A percentile compares a stretch with the other conserved stretches of the same genome.
phyloP scores from a whole-genome alignment of 2,888 invertebrate species.

The Metellina segmentata region DNA sequence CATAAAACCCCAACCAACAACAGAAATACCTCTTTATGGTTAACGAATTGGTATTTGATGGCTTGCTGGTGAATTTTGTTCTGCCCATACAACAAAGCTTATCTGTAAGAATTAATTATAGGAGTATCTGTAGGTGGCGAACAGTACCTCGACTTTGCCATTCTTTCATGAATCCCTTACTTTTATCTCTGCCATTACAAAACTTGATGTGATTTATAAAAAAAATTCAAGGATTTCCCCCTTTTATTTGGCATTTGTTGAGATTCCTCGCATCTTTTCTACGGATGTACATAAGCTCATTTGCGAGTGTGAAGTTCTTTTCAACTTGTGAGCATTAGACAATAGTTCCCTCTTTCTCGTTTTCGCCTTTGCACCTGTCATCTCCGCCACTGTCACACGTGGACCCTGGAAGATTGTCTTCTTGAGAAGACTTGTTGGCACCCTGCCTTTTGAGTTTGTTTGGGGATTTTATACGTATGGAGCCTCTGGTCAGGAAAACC shows the following conservation, averaged over 20 bases:
- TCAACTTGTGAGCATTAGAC: constrained; percentile 45
- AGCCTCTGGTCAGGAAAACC: constrained; percentile 85
- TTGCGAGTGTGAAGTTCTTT: background rate
- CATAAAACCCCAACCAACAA: too few relatives aligned
- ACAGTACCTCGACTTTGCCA: background rate
- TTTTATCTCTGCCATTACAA: background rate
- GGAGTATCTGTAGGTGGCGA: too few relatives aligned
- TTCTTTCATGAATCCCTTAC: background rate
- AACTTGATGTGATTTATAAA: background rate
- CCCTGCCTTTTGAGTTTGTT: constrained; percentile 50
- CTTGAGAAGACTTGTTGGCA: constrained; percentile 21
- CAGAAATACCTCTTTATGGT: too few relatives aligned
- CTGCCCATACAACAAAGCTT: too few relatives aligned
- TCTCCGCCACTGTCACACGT: constrained; percentile 24
- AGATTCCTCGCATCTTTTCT: background rate
- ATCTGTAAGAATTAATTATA: too few relatives aligned
- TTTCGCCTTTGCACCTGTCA: background rate
- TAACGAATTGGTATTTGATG: too few relatives aligned
- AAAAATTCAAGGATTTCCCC: background rate
- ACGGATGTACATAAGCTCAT: constrained; percentile 8
- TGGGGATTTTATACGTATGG: constrained; percentile 77
- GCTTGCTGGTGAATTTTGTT: too few relatives aligned
- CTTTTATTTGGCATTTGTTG: constrained; percentile 11
- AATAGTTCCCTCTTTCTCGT: constrained; percentile 61
- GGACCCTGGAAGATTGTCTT: constrained; percentile 68